Base-by-base conservation (phyloP, 2,888 invertebrate genomes). In the Drosophila siamana region DNA sequence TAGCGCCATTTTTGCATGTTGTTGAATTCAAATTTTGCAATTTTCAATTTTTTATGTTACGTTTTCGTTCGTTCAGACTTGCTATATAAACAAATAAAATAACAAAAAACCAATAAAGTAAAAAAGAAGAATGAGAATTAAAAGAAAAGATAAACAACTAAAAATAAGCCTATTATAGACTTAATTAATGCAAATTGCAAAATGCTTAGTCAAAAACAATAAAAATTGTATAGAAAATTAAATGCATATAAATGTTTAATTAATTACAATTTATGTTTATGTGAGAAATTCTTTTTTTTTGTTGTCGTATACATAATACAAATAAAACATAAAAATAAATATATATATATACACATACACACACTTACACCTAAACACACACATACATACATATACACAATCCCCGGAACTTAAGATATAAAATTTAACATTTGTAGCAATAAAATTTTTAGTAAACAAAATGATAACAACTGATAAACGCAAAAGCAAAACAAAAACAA, bases 211-310 rank as follows among this genome's bases (percentile, higher is more conserved):
- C 83, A 88, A 83, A 83, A 78, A 75, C 74, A 69, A 75, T 74
- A 74, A 75, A 86, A 80, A 78, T 83, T 83, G 83, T 83, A 88
- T 83, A 83, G 83, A 86, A 86, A 83, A 83, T 83, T 88, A 77
- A 77, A 69, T 78, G 76, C 80, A 73, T 73, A 81, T 66, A 54
- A 86, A 82, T 82, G 68, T 87, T 87, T 81, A 81, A 87, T 81
- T 87, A 87, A 79, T 87, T 75, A 78, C 72, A 66, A 67, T 85
- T 72, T 81, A 68, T 72, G 71, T 81, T 83, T 63, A 70, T 67
- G 69, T 77, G 84, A 73, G 56, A 70, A 66, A 57, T 78, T 46
- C 47, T 33, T 15, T 38, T 68, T 69, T 63, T 77, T 70, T 78
- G 62, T 79, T 75, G 69, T 80, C 47, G 60, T 64, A 57, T 57